phyloP scores from a whole-genome alignment of 2,113 vertebrate species.

The Austrofundulus limnaeus region DNA sequence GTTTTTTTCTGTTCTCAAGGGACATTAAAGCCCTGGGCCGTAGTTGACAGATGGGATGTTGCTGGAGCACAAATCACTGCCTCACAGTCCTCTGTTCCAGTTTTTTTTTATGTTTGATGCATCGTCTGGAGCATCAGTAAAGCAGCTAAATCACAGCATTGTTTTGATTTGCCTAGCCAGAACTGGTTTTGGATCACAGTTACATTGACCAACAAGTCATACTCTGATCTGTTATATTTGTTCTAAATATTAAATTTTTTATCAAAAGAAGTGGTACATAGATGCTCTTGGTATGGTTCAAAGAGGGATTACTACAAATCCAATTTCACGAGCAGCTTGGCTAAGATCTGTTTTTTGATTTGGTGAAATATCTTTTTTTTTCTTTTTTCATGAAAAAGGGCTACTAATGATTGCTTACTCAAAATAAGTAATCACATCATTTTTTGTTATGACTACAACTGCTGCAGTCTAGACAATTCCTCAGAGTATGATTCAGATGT shows the following conservation, averaged over 20 bases:
- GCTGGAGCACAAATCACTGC: conserved; percentile 56
- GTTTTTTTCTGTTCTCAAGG: conserved; percentile 9
- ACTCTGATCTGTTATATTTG: conserved; percentile 50
- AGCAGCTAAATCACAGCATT: conserved; percentile 38
- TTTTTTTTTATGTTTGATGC: conserved; percentile 17
- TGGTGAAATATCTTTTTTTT: neutral
- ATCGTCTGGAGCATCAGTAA: neutral
- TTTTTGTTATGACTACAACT: neutral
- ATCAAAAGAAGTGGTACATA: neutral
- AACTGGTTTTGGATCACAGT: conserved; percentile 28
- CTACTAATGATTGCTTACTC: conserved; percentile 1
- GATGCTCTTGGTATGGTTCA: neutral
- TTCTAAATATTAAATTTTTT: neutral
- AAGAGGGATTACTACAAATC: neutral
- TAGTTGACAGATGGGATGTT: conserved; percentile 14
- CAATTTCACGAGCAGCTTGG: neutral
- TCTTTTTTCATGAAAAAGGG: neutral
- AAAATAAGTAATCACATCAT: neutral
- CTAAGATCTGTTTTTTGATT: neutral
- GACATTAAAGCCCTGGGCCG: conserved; percentile 1
- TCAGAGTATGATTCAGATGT: conserved; percentile 57
- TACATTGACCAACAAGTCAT: conserved; percentile 30
- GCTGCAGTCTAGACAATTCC: conserved; percentile 16
- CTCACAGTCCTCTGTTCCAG: conserved; percentile 22
- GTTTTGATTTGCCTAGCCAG: conserved; percentile 29